Conservation (phyloP, 1,140 invertebrate genomes). For the Anastrepha obliqua region DNA sequence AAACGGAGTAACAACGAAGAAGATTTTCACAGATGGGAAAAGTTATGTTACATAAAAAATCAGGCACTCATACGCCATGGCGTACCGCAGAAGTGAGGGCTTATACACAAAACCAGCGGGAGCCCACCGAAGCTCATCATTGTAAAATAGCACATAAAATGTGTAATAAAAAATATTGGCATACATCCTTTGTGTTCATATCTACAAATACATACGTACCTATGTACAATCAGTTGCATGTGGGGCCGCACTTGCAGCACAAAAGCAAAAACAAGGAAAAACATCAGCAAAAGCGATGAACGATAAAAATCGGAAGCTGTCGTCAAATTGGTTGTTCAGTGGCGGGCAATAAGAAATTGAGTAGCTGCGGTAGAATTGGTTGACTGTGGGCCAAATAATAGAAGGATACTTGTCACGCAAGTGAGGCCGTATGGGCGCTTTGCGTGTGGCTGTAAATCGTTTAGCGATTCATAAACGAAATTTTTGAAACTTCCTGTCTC, state of each 20-base stretch:
- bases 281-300: not conserved
- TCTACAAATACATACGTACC: not conserved
- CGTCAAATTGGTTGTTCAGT: conserved; percentile 15
- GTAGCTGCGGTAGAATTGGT: not conserved
- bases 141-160: not conserved
- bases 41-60: not conserved
- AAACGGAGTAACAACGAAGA: not conserved
- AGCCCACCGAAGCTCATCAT: not conserved
- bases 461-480: conserved; percentile 53
- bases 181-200: too few species aligned
- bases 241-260: not conserved
- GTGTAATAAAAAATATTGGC: not conserved
- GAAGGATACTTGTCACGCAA: too few species aligned
- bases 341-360: conserved; percentile 13
- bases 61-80: not conserved
- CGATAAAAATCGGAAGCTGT: conserved; percentile 42
- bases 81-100: not conserved
- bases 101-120: not conserved
- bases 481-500: conserved; percentile 53
- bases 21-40: not conserved
- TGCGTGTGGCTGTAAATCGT: not conserved
- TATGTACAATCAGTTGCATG: not conserved
- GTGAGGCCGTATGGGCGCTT: not conserved
- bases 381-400: too few species aligned
- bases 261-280: not conserved